Base-by-base conservation (phyloP, 2,888 invertebrate genomes). In the Drosophila nigricruria region DNA sequence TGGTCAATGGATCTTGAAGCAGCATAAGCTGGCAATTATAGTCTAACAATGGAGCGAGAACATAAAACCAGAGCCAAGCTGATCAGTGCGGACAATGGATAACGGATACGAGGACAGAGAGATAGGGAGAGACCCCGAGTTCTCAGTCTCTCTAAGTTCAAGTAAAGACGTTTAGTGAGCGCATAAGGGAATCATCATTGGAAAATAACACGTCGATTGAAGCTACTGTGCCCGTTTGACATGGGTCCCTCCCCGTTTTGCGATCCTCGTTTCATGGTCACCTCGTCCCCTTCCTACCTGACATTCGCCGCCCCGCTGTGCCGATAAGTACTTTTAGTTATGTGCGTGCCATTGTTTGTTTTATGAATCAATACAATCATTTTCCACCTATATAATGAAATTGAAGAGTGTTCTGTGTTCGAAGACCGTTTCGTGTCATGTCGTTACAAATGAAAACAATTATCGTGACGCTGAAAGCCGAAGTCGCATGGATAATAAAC, bases 361-460 rank as follows among this genome's bases (percentile, higher is more conserved):
- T 67, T 72, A 56, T 73, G 56, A 76, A 79, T 84, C 78, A 82
- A 88, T 80, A 72, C 80, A 89, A 81, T 87, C 52, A 87, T 79
- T 81, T 88, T 87, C 80, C 80, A 82, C 75, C 82, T 69, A 77
- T 71, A 78, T 78, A 73, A 80, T 72, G 73, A 78, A 77, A 74
- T 78, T 80, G 60, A 84, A 78, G 78, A 77, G 75, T 52, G 58
- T 18, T 30, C 47, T 57, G 38, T 70, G 65, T 65, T 61, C 64
- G 47, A 25, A 58, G 50, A 74, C 59, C 67, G 73, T 65, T 80
- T 70, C 70, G 62, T 79, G 85, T 76, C 77, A 77, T 81, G 79
- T 81, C 65, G 78, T 68, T 86, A 84, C 85, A 89, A 89, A 84
- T 80, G 72, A 73, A 80, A 87, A 87, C 85, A 87, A 89, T 88